These are phyloP conservation scores for Lampropteryx suffumata DNA, from an alignment of 2,888 invertebrate species.

Conservation along the genomic window DNA sequence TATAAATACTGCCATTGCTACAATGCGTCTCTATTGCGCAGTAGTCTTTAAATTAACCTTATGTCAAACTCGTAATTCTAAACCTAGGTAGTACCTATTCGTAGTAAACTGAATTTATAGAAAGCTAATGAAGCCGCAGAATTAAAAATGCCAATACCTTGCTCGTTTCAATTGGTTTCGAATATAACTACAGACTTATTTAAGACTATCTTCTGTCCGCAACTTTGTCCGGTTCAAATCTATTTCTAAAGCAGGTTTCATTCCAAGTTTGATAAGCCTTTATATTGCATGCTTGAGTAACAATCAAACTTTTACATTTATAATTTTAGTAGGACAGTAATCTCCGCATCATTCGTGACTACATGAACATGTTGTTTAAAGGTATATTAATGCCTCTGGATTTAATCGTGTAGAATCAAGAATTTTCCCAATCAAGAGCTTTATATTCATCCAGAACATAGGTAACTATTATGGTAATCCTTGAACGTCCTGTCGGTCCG, in stretches of 20 bases:
- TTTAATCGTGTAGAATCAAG: constrained; percentile 8
- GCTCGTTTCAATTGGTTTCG: background rate
- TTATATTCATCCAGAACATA: constrained; percentile 9
- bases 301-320: no score
- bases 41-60: constrained; percentile 54
- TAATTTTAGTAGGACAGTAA: no score
- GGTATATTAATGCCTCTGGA: background rate
- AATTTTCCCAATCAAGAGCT: constrained; percentile 9
- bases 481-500: constrained; percentile 3
- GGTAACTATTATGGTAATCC: constrained; percentile 22
- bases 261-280: no score
- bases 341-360: constrained; percentile 2
- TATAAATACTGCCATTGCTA: constrained; percentile 52
- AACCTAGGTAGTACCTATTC: constrained; percentile 39
- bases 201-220: no score
- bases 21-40: constrained; percentile 53
- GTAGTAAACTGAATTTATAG: constrained; percentile 24
- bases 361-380: constrained; percentile 4
- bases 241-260: no score
- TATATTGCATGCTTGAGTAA: no score
- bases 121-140: constrained; percentile 25
- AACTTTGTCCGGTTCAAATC: no score
- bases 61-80: constrained; percentile 45
- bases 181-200: background rate
- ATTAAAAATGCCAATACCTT: constrained; percentile 23